Conservation (phyloP, 2,888 invertebrate genomes). For the Argyra leucocephala region DNA sequence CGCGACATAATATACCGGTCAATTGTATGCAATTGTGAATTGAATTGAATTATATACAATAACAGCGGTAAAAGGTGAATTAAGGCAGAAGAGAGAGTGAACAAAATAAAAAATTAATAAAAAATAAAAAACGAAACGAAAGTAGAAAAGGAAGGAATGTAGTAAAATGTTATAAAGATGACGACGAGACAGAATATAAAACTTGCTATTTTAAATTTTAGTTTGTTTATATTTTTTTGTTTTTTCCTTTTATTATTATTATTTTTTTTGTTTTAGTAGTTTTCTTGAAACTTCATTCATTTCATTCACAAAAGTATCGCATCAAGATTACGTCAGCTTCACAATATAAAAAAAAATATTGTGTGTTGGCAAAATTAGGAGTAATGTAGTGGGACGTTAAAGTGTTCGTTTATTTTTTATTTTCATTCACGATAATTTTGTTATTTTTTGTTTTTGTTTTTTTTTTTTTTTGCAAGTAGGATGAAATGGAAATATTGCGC, state of each 20-base stretch:
- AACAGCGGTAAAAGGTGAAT: not conserved
- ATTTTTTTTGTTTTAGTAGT: not conserved
- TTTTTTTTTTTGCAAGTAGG: not conserved
- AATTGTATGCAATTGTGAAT: not conserved
- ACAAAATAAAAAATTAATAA: not conserved
- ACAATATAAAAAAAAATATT: not conserved
- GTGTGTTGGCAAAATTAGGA: not conserved
- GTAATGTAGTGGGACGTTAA: not conserved
- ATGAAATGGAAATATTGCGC: not conserved
- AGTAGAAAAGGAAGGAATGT: too few species aligned
- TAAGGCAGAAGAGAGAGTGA: not conserved
- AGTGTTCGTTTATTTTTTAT: not conserved
- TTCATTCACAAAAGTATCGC: not conserved
- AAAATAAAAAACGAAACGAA: too few species aligned
- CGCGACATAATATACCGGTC: not conserved
- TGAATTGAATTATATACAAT: not conserved
- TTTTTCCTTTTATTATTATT: too few species aligned
- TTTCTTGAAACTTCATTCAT: conserved; percentile 3
- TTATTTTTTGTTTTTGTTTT: not conserved
- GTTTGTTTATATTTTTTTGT: too few species aligned
- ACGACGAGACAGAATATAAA: not conserved
- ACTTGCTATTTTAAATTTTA: not conserved
- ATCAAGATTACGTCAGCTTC: not conserved
- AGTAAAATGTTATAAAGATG: not conserved
- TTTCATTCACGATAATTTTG: not conserved